phyloP scores from a whole-genome alignment of 2,113 vertebrate genomes.

The Menura novaehollandiae region DNA sequence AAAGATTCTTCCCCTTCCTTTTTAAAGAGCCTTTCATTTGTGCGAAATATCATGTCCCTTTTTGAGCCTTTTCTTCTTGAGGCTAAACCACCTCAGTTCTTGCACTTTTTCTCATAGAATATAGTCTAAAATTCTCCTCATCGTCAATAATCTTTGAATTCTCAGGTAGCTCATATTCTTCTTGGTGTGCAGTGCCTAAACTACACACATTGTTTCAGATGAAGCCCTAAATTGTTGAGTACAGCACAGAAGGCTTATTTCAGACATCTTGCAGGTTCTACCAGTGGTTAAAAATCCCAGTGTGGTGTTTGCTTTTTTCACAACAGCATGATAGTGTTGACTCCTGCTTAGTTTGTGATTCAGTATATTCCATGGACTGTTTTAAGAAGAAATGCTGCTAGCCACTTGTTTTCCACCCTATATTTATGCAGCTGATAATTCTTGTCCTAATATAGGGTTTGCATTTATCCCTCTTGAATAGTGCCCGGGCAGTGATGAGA shows the following conservation, averaged over 20 bases:
- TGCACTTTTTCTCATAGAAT: neutral
- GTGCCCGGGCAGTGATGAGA: neutral
- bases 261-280: neutral
- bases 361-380: neutral
- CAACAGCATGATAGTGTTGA: neutral
- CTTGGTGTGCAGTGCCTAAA: neutral
- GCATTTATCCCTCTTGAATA: neutral
- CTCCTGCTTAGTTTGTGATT: neutral
- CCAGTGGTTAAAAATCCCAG: neutral
- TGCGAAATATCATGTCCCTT: neutral
- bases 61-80: neutral
- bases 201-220: neutral
- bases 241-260: neutral
- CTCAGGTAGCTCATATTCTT: neutral
- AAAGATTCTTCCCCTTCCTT: neutral
- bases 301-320: neutral
- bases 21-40: neutral
- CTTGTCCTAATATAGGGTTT: neutral
- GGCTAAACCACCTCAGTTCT: neutral
- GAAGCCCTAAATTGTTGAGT: neutral
- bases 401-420: neutral
- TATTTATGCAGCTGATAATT: neutral
- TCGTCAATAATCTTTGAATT: neutral
- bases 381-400: neutral
- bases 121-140: neutral